Conservation (phyloP, 2,797 vertebrate genomes). For the Parauchenoglanis ngamensis region DNA sequence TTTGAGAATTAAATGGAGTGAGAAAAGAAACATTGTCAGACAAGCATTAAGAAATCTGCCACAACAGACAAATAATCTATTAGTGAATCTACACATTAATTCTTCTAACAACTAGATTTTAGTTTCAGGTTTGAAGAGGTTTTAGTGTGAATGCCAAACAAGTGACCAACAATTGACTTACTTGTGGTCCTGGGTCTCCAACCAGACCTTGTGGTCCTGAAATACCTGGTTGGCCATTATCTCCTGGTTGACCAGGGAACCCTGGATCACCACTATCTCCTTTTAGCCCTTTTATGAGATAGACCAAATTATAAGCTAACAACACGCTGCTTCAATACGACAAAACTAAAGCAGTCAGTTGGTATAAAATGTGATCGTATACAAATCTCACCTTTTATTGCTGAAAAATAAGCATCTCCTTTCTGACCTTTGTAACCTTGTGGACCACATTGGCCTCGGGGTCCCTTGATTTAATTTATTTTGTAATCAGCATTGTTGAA, state of each 20-base stretch:
- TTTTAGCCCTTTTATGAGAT: constrained; percentile 20
- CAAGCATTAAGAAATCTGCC: not conserved
- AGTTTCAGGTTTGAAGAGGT: not conserved
- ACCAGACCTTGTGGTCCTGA: constrained; percentile 56
- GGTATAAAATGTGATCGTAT: not conserved
- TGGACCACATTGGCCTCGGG: constrained; percentile 61
- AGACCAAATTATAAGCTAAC: not conserved
- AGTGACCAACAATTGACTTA: constrained; percentile 52
- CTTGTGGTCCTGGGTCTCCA: constrained; percentile 65
- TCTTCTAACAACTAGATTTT: not conserved
- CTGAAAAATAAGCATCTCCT: constrained; percentile 26
- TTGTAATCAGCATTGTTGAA: not conserved
- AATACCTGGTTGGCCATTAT: constrained; percentile 53
- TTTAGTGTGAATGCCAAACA: not conserved
- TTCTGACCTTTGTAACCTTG: constrained; percentile 58
- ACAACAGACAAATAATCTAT: not conserved
- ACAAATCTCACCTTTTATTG: constrained; percentile 16
- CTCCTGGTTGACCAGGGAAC: constrained; percentile 44
- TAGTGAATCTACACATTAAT: not conserved
- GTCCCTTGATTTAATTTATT: constrained; percentile 52
- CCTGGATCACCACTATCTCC: constrained; percentile 41
- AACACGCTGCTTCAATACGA: not conserved
- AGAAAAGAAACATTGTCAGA: not conserved
- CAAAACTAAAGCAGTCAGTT: not conserved
- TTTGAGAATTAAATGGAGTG: not conserved